These are phyloP conservation scores for Tolmerus cingulatus DNA, from an alignment of 2,888 invertebrate genomes.

Conservation along the genomic window DNA sequence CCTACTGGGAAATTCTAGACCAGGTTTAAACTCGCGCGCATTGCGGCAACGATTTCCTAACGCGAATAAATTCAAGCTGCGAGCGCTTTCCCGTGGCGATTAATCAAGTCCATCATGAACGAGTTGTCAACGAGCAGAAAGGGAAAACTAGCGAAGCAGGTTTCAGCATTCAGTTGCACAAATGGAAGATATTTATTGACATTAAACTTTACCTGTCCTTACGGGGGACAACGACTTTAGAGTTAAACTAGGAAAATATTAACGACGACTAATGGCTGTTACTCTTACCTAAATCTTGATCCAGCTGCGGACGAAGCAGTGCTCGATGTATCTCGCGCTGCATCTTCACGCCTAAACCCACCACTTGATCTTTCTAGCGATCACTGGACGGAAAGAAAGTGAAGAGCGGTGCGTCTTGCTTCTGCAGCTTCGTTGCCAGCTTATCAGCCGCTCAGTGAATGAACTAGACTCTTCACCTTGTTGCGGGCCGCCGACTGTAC, in stretches of 20 bases:
- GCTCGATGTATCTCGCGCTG: neutral
- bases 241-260: neutral
- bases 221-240: neutral
- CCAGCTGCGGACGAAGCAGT: neutral
- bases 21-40: neutral
- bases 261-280: neutral
- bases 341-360: neutral
- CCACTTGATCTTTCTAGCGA: neutral
- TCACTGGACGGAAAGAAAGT: constrained; percentile 21
- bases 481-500: neutral
- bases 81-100: neutral
- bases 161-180: neutral
- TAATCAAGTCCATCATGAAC: constrained; percentile 21
- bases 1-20: neutral
- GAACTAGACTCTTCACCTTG: constrained; percentile 34
- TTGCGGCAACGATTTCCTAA: neutral
- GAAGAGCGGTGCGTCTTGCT: neutral
- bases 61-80: neutral
- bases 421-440: neutral
- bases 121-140: constrained; percentile 7
- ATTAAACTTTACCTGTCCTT: constrained; percentile 24
- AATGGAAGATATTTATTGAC: constrained; percentile 22
- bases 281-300: neutral
- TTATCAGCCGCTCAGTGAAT: neutral
- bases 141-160: constrained; percentile 23